Evolutionary conservation across 2,113 vertebrate species (phyloP).

Genomic region (Lichenostomus cassidix): DNA sequence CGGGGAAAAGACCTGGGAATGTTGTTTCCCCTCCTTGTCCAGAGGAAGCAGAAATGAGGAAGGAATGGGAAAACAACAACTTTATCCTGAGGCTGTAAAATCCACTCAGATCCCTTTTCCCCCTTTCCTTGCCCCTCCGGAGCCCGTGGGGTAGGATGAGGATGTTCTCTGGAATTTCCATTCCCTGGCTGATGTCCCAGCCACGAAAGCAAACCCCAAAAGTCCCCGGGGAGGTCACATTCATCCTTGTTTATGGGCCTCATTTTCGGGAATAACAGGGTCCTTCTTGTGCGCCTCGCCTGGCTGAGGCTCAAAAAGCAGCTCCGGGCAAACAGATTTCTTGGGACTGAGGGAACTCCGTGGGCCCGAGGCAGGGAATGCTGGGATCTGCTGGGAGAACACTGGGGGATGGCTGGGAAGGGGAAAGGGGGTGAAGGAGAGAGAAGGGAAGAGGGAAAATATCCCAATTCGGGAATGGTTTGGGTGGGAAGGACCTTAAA

Average conservation of each 20-base stretch:
- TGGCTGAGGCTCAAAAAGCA: conserved; percentile 66
- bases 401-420: fast-evolving
- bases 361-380: not conserved
- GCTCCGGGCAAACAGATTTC: conserved; percentile 45
- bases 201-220: conserved; percentile 75
- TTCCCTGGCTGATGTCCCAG: conserved; percentile 73
- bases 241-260: conserved; percentile 78
- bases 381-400: not conserved
- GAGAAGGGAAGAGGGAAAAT: not conserved
- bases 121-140: not conserved
- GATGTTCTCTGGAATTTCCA: conserved; percentile 78
- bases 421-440: fast-evolving
- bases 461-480: fast-evolving
- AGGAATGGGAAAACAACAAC: not conserved
- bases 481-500: not conserved
- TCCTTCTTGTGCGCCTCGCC: conserved; percentile 71
- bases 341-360: not conserved
- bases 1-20: not conserved
- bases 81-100: not conserved
- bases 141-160: conserved; percentile 73
- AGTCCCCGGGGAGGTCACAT: conserved; percentile 65
- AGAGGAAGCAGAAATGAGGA: not conserved
- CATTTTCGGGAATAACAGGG: conserved; percentile 74
- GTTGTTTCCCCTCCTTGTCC: fast-evolving
- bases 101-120: not conserved